Evolutionary conservation across 2,113 vertebrate species (phyloP), one percentile per base, ranked within the genome.

Genomic region (Trachemys scripta): DNA sequence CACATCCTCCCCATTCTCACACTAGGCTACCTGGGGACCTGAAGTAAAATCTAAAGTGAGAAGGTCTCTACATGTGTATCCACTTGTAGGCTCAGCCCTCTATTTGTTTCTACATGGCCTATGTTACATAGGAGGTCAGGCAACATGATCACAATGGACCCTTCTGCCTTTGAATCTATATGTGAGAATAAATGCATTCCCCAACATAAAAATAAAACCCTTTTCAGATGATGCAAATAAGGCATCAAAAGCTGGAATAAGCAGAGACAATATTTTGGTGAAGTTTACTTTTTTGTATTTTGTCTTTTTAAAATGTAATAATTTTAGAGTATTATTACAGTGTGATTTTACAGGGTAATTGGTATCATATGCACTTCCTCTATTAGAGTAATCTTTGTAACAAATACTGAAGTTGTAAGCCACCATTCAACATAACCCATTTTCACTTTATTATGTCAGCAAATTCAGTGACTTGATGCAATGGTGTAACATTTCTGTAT

Each of bases 381-480:
- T 96, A 83, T 80, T 90, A 92, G 90, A 93, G 90, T 59, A 90
- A 53, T 49, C 83, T 92, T 83, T 82, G 82, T 91, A 97, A 96
- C 92, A 93, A 96, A 97, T 92, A 96, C 96, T 97, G 94, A 97
- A 95, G 95, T 96, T 92, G 89, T 89, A 97, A 96, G 84, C 88
- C 90, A 92, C 97, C 95, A 97, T 93, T 97, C 95, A 96, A 59
- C 75, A 45, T 83, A 96, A 95, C 84, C 87, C 89, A 94, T 95
- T 95, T 97, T 85, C 54, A 50, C 85, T 92, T 94, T 92, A 95
- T 85, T 83, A n/a, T 94, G 88, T 97, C 95, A 96, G 96, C 96
- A 97, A 95, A 95, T 93, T 95, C 95, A 94, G 88, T 94, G 89
- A 97, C 95, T 97, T 95, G 96, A 96, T 78, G 87, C 88, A 90